A percentile compares a stretch with the other conserved stretches of the same genome.
These are phyloP conservation scores for Lepidothrix coronata DNA, from an alignment of 2,113 vertebrate genomes.

Conservation along the genomic window DNA sequence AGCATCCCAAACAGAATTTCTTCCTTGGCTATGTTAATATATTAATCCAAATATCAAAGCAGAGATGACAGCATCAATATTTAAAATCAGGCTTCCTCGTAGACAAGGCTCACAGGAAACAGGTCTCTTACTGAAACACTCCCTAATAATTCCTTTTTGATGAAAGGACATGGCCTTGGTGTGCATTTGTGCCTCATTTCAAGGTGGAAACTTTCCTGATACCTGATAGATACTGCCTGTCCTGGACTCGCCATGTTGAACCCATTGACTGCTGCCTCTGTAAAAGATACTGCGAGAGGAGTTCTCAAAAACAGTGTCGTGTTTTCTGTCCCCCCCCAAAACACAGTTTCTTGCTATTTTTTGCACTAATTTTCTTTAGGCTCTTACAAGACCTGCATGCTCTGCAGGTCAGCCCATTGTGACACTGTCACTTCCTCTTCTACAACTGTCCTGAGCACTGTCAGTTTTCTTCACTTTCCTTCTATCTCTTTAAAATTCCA, in stretches of 20 bases:
- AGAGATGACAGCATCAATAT: background rate
- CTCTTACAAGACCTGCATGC: background rate
- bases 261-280: background rate
- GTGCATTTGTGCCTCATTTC: background rate
- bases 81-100: background rate
- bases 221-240: background rate
- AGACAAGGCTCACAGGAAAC: background rate
- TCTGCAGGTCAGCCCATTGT: background rate
- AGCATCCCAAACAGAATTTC: background rate
- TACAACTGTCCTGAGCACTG: background rate
- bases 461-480: background rate
- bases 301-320: background rate
- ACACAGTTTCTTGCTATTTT: background rate
- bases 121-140: background rate
- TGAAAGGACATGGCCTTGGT: background rate
- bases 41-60: background rate
- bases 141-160: background rate
- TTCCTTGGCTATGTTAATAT: background rate
- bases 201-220: background rate
- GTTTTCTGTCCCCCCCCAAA: background rate
- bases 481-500: background rate
- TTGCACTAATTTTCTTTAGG: background rate
- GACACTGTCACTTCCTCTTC: background rate
- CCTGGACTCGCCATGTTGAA: rapidly evolving
- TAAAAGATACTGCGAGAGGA: rapidly evolving